A percentile compares a stretch with the other conserved stretches of the same genome.
Evolutionary conservation across 1,140 invertebrate genomes (phyloP).

Genomic region (Papilio dardanus): DNA sequence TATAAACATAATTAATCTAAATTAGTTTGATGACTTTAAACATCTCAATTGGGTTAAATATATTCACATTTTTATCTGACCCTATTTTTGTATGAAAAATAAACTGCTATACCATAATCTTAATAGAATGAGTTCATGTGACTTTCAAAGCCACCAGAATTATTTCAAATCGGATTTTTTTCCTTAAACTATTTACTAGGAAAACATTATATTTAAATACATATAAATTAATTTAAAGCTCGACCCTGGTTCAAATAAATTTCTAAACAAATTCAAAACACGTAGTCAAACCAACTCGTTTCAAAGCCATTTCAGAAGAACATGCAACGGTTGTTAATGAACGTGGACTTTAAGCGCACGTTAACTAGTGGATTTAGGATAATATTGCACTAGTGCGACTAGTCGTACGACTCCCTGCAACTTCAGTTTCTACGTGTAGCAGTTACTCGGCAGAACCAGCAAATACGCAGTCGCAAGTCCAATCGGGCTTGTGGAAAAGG

Average conservation of each 20-base stretch:
- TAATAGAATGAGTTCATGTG: background rate
- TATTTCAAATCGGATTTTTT: background rate
- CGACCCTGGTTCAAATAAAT: slow-evolving; percentile 5
- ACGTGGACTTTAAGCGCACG: background rate
- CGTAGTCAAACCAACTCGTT: background rate
- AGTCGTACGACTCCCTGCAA: background rate
- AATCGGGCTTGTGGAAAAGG: background rate
- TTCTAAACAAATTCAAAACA: slow-evolving; percentile 6
- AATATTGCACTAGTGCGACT: background rate
- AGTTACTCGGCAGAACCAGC: background rate
- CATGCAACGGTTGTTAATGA: slow-evolving; percentile 1
- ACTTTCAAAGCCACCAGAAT: too few relatives aligned
- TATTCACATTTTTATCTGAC: background rate
- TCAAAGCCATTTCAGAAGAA: slow-evolving; percentile 1
- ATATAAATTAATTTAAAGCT: background rate
- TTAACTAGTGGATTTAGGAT: background rate
- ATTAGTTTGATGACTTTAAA: background rate
- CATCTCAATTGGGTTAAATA: background rate
- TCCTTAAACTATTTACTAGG: background rate
- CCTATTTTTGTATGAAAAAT: background rate
- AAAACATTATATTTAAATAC: background rate
- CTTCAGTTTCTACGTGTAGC: background rate
- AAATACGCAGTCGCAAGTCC: background rate
- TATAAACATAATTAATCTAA: slow-evolving; percentile 14
- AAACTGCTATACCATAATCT: background rate